These are phyloP conservation scores for Zosterops lateralis DNA, from an alignment of 2,113 vertebrate species.

Conservation along the genomic window DNA sequence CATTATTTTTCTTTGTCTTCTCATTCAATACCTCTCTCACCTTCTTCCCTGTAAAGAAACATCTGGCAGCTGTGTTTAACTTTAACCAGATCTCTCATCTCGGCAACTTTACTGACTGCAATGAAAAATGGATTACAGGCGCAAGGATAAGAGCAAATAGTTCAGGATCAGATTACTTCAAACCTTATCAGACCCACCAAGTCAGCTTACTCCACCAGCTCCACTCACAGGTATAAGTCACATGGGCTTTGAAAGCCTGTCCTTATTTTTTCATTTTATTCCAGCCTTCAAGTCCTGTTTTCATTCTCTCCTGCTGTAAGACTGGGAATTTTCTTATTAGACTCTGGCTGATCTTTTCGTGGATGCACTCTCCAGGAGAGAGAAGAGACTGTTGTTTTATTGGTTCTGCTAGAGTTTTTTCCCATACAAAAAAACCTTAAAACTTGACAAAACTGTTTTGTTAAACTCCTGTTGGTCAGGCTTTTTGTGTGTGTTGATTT, in stretches of 20 bases:
- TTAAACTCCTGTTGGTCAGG: background rate
- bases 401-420: rapidly evolving
- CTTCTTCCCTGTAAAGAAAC: background rate
- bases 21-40: background rate
- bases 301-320: background rate
- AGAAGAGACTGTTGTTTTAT: background rate
- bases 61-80: background rate
- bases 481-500: background rate
- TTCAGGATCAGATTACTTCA: conserved; percentile 14
- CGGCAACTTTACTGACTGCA: background rate
- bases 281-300: background rate
- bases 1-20: background rate
- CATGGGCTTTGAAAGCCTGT: background rate
- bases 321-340: background rate
- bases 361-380: background rate
- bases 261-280: background rate
- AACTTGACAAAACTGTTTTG: background rate
- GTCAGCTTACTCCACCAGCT: background rate
- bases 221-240: background rate
- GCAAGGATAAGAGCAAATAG: background rate
- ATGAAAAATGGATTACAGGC: conserved; percentile 10
- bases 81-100: background rate
- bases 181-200: background rate
- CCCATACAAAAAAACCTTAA: background rate
- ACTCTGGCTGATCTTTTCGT: background rate